phyloP scores from a whole-genome alignment of 2,888 invertebrate species.

The Matsumyia berberina region DNA sequence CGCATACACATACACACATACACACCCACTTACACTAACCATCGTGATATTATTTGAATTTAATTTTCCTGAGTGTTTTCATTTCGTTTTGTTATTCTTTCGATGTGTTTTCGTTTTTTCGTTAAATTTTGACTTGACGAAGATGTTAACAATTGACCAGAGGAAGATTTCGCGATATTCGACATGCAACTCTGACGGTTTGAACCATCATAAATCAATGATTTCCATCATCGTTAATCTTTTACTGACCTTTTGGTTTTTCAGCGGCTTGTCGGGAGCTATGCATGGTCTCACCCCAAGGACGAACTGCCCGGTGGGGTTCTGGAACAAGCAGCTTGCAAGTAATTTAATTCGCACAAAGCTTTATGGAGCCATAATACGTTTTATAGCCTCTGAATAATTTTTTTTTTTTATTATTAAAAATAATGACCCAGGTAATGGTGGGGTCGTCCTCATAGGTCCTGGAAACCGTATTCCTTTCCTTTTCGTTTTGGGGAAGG shows the following conservation, averaged over 20 bases:
- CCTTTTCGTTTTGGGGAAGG: conserved; percentile 3
- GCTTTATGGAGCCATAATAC: conserved; percentile 46
- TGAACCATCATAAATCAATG: not conserved
- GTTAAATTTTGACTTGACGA: conserved; percentile 4
- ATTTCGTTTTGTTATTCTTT: not conserved
- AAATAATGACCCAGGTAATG: conserved; percentile 40
- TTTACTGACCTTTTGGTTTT: conserved; percentile 32
- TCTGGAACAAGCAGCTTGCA: conserved; percentile 4
- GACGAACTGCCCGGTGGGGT: not conserved
- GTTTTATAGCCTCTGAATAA: conserved; percentile 40
- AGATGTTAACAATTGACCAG: conserved; percentile 16
- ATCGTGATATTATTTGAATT: conserved; percentile 39
- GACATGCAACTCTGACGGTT: not conserved
- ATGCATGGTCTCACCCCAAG: not conserved
- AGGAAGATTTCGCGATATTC: not conserved
- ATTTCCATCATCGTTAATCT: conserved; percentile 44
- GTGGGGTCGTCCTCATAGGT: not conserved
- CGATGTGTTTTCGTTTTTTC: not conserved
- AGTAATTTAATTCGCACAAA: conserved; percentile 46
- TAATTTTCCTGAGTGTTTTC: conserved; percentile 48
- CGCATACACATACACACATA: too few relatives aligned
- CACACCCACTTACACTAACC: too few relatives aligned
- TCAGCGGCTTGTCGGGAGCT: conserved; percentile 1
- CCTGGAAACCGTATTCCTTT: not conserved
- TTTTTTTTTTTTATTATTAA: conserved; percentile 23